Evolutionary conservation across 2,888 invertebrate genomes (phyloP), one percentile per base, ranked within the genome.

Genomic region (Aphidoletes aphidimyza): DNA sequence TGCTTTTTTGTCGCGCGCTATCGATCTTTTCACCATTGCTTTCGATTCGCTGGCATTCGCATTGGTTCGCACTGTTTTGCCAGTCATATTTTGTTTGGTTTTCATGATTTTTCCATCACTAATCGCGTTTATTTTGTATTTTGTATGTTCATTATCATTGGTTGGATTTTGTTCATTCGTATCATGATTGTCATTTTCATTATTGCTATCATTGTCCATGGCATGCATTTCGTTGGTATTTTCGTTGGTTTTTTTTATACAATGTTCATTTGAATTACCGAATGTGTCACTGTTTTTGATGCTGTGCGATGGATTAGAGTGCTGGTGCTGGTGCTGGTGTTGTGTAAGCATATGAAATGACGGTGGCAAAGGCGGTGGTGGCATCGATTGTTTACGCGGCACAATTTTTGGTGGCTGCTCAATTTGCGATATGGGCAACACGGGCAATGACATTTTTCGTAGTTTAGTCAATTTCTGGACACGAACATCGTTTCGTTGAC

Each of bases 1-100:
- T 87, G 88, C 88, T 88, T 89, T 86, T 85, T 85, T 85, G 0
- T 42, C 42, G 19, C 19, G 39, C 6, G 17, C 37, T 45, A 30
- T 83, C 26, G 39, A 42, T 42, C 42, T 11, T 83, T 83, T 83
- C 9, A 37, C 42, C 26, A 42, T 83, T 26, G 37, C 2, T 45
- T 83, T 59, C n/a, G 22, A 22, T 14, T 84, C 37, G 54, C n/a
- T 54, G 9, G 47, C 8, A n/a, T 34, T 49, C 11, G 36, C 1
- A 37, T 30, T 34, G 6, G 37, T 37, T 9, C 3, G 17, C 9
- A 19, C 11, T 34, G 49, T 49, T 84, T 47, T 84, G 34, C 2
- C 54, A 17, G 84, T 17, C 0, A 69, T 42, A 42, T 26, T 22
- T 69, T 42, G 26, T 19, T 83, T 83, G 30, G 22, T 19, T 30